phyloP scores from a whole-genome alignment of 2,888 invertebrate species.

The Diogma glabrata region DNA sequence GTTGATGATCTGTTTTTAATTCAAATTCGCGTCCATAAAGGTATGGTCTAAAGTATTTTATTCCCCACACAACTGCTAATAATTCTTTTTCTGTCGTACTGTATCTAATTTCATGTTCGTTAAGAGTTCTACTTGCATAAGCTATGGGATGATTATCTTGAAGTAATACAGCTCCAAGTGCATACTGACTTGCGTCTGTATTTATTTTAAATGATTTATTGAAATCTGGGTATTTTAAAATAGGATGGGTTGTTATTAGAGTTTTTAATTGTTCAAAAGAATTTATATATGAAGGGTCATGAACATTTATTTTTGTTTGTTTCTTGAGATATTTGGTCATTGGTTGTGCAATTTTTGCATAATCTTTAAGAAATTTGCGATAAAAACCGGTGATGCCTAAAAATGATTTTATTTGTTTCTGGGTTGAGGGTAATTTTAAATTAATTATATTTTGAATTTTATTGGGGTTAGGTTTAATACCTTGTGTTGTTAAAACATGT shows the following conservation, averaged over 20 bases:
- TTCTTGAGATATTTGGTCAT: not conserved
- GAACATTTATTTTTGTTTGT: slow-evolving; percentile 11
- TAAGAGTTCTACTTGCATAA: not conserved
- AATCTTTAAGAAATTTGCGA: too few relatives aligned
- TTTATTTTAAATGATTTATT: not conserved
- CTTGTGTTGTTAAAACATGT: not conserved
- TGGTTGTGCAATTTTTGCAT: too few relatives aligned
- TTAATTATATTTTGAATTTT: too few relatives aligned
- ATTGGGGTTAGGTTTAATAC: not conserved
- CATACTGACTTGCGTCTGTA: not conserved
- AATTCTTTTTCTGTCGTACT: slow-evolving; percentile 11
- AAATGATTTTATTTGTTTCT: too few relatives aligned
- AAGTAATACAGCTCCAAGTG: not conserved
- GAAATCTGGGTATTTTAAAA: not conserved
- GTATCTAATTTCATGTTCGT: not conserved
- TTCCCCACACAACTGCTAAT: not conserved
- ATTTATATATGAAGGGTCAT: slow-evolving; percentile 8
- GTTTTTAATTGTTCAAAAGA: slow-evolving; percentile 16
- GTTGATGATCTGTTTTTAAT: slow-evolving; percentile 18
- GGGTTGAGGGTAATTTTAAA: too few relatives aligned
- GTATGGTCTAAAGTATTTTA: not conserved
- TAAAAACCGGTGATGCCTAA: too few relatives aligned
- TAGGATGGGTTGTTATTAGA: slow-evolving; percentile 11
- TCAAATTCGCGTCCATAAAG: not conserved
- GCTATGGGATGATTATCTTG: not conserved